A percentile compares a stretch with the other conserved stretches of the same genome.
These are phyloP conservation scores for Origma solitaria DNA, from an alignment of 2,113 vertebrate genomes.

Conservation along the genomic window DNA sequence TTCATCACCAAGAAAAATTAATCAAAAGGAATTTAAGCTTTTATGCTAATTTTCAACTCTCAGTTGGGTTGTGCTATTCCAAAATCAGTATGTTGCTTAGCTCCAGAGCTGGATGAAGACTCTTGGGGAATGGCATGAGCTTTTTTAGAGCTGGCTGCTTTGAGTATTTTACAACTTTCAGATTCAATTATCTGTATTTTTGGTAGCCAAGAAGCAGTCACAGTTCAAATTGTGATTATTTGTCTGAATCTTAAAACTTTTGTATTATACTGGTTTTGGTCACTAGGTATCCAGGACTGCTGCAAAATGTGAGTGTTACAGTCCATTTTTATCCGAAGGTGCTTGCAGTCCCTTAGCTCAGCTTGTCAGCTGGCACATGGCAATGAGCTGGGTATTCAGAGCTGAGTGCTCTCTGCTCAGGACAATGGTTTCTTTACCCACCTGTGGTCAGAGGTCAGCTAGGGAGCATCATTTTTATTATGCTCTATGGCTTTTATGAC, in stretches of 20 bases:
- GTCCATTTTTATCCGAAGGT: not conserved
- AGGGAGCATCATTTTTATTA: not conserved
- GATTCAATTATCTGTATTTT: not conserved
- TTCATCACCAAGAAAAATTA: not conserved
- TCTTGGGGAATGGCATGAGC: not conserved
- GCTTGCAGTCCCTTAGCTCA: not conserved
- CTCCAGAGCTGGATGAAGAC: not conserved
- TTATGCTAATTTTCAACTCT: not conserved
- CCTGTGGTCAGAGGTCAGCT: not conserved
- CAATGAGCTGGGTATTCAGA: not conserved
- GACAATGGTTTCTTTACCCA: not conserved
- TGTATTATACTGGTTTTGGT: not conserved
- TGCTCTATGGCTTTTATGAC: not conserved
- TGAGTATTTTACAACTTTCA: not conserved
- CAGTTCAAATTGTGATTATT: not conserved
- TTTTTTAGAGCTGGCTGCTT: not conserved
- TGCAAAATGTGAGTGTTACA: not conserved
- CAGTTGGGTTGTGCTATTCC: not conserved
- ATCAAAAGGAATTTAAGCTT: not conserved
- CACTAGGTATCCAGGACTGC: not conserved
- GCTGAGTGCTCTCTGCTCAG: not conserved
- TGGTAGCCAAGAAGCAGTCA: not conserved
- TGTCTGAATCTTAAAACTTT: not conserved
- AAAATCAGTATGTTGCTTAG: not conserved
- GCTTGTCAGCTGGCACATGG: not conserved